These are phyloP conservation scores for Notodonta ziczac DNA, from an alignment of 2,888 invertebrate genomes.

Conservation along the genomic window DNA sequence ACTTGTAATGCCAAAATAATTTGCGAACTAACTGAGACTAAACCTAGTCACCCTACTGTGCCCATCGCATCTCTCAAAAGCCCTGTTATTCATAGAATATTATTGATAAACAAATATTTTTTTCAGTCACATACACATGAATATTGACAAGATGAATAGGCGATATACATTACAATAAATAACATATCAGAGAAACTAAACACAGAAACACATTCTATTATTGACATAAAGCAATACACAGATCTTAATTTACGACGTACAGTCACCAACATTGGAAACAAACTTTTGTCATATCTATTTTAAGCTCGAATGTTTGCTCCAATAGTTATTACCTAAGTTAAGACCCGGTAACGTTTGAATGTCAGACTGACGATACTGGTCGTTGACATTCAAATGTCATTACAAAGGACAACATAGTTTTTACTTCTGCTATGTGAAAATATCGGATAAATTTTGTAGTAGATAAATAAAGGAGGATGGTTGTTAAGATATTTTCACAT, in stretches of 20 bases:
- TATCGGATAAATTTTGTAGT: background rate
- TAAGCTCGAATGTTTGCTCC: background rate
- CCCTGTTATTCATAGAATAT: background rate
- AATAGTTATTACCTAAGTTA: background rate
- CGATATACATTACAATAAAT: background rate
- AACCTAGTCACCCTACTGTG: background rate
- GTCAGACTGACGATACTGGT: background rate
- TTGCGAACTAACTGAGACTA: background rate
- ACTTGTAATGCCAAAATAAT: background rate
- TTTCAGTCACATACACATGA: slow-evolving; percentile 8
- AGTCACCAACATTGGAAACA: background rate
- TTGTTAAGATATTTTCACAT: background rate
- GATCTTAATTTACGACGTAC: background rate
- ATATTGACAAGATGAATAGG: background rate
- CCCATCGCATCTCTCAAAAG: background rate
- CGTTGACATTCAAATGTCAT: background rate
- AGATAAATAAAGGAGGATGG: background rate
- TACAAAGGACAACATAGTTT: background rate
- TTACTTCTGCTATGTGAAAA: background rate
- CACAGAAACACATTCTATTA: slow-evolving; percentile 4
- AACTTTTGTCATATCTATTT: background rate
- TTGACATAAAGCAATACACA: background rate
- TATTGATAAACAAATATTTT: background rate
- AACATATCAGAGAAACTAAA: background rate
- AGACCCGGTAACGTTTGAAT: slow-evolving; percentile 1